These are phyloP conservation scores for Elephas maximus DNA, from an alignment of 2,113 vertebrate genomes.

Conservation along the genomic window DNA sequence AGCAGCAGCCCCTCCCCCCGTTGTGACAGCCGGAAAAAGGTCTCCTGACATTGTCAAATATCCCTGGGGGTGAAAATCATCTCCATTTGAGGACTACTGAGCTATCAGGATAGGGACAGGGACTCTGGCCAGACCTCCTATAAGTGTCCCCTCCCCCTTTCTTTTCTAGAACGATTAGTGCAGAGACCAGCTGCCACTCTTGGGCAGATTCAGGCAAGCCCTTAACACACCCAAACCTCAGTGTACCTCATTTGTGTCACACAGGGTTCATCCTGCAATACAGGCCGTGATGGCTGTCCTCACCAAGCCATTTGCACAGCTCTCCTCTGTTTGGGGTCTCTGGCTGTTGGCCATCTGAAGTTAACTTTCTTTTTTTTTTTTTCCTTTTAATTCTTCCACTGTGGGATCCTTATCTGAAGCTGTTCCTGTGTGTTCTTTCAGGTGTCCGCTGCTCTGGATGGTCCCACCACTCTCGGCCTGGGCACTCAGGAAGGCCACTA, in stretches of 20 bases:
- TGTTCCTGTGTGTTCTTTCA: neutral
- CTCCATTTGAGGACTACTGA: neutral
- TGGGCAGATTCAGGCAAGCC: neutral
- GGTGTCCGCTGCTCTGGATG: neutral
- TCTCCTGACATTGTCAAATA: neutral
- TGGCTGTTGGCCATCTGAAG: neutral
- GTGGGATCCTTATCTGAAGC: neutral
- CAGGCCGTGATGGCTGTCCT: neutral
- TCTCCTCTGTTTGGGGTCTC: neutral
- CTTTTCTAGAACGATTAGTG: neutral
- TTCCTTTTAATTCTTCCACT: neutral
- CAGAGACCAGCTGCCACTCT: neutral
- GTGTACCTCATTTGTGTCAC: neutral
- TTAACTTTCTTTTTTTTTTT: neutral
- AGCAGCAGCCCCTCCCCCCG: neutral
- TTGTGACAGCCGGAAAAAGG: neutral
- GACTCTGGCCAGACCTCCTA: neutral
- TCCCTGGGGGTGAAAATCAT: neutral
- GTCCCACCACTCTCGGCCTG: neutral
- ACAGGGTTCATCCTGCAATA: accelerated
- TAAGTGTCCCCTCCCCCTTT: neutral
- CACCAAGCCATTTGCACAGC: accelerated
- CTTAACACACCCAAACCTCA: neutral
- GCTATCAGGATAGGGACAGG: neutral
- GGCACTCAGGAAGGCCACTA: neutral